Conservation (phyloP, 2,888 invertebrate species). For the Itoplectis maculator region DNA sequence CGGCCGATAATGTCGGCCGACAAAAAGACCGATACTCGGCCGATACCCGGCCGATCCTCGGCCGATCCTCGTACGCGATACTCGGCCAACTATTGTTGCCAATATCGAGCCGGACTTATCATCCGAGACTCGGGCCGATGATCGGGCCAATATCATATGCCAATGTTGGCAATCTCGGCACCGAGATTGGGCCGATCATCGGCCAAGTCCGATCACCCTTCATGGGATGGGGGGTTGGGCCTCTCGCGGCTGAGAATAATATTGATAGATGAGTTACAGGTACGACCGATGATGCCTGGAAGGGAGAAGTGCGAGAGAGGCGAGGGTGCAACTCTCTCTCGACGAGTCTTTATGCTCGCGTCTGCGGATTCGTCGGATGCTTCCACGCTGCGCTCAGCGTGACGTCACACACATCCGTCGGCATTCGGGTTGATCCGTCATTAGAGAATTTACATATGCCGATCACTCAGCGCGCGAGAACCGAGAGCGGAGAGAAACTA, state of each 20-base stretch:
- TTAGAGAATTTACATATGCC: constrained; percentile 81
- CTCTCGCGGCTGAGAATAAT: constrained; percentile 78
- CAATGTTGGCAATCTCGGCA: too few species aligned
- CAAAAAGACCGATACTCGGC: too few species aligned
- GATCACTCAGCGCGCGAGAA: constrained; percentile 76
- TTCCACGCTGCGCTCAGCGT: constrained; percentile 75
- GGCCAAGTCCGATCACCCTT: too few species aligned
- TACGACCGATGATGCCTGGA: constrained; percentile 53
- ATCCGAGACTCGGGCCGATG: too few species aligned
- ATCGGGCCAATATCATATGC: too few species aligned
- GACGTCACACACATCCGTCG: constrained; percentile 76
- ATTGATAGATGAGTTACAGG: constrained; percentile 79
- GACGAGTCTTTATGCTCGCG: constrained; percentile 60
- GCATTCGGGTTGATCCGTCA: constrained; percentile 78
- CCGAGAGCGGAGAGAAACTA: constrained; percentile 15
- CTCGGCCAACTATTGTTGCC: too few species aligned
- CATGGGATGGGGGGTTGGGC: constrained; percentile 48
- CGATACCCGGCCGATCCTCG: too few species aligned
- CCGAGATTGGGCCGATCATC: too few species aligned
- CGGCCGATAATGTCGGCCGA: too few species aligned
- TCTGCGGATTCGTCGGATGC: constrained; percentile 79
- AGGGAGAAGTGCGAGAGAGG: constrained; percentile 53
- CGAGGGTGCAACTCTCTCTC: constrained; percentile 17
- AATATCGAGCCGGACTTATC: too few species aligned
- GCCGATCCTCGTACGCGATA: too few species aligned